Conservation (phyloP, 2,888 invertebrate species). For the Epirrhoe tristata region DNA sequence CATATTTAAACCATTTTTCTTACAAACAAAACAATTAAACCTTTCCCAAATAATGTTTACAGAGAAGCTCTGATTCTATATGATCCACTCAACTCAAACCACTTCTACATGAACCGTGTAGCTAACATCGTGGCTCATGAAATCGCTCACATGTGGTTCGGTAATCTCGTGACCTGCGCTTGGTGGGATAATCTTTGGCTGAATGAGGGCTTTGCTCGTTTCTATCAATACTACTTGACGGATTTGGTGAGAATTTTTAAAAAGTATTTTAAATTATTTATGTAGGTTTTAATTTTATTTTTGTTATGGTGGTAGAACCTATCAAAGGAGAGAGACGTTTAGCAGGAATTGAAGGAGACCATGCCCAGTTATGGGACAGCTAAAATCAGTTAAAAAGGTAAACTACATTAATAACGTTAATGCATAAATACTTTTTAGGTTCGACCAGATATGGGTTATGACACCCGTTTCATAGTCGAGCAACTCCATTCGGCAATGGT, state of each 20-base stretch:
- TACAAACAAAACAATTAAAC: background rate
- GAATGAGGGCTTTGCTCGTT: constrained; percentile 89
- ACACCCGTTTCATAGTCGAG: constrained; percentile 87
- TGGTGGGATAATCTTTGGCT: constrained; percentile 92
- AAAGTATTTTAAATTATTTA: too few species aligned
- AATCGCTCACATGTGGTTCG: constrained; percentile 93
- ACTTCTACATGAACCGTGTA: constrained; percentile 86
- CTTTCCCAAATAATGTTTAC: constrained; percentile 39
- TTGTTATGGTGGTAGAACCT: too few species aligned
- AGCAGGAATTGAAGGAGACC: too few species aligned
- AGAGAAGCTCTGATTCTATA: constrained; percentile 87
- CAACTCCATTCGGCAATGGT: constrained; percentile 87
- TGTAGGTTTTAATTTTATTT: too few species aligned
- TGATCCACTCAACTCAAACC: constrained; percentile 75
- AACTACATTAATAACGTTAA: background rate
- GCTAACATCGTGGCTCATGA: constrained; percentile 91
- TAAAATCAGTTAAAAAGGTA: too few species aligned
- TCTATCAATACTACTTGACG: constrained; percentile 88
- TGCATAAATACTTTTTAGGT: constrained; percentile 53
- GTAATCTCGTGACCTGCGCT: constrained; percentile 89
- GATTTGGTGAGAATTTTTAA: constrained; percentile 64
- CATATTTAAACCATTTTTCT: too few species aligned
- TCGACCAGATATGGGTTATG: constrained; percentile 65
- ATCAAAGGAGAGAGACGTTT: too few species aligned
- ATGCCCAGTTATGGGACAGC: too few species aligned